phyloP scores from a whole-genome alignment of 2,113 vertebrate genomes.

The Coryphaenoides rupestris region DNA sequence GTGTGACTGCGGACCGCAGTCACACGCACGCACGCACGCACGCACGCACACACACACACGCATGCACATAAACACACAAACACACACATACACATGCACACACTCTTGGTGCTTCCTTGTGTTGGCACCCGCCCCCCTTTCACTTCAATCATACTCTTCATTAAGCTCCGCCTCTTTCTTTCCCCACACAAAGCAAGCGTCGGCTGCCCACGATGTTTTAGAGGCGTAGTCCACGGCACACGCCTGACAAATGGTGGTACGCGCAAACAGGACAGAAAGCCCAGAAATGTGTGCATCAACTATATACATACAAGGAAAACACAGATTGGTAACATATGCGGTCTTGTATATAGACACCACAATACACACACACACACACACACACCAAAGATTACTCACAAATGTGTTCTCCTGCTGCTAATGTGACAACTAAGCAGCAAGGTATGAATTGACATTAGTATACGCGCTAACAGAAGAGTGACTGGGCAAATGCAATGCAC shows the following conservation, averaged over 20 bases:
- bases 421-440: constrained; percentile 2
- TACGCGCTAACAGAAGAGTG: not conserved
- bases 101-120: too few relatives aligned
- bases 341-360: not conserved
- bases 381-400: not conserved
- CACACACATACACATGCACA: not conserved
- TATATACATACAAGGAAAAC: not conserved
- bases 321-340: not conserved
- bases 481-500: constrained; percentile 1
- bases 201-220: too few relatives aligned
- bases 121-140: too few relatives aligned
- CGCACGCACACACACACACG: constrained; percentile 2
- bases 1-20: not conserved
- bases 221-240: too few relatives aligned
- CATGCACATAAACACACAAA: not conserved
- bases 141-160: too few relatives aligned
- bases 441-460: not conserved
- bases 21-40: not conserved
- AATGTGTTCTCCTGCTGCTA: not conserved
- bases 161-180: too few relatives aligned
- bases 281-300: too few relatives aligned
- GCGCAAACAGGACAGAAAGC: too few relatives aligned
- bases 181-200: too few relatives aligned
- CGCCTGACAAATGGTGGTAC: too few relatives aligned
- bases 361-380: not conserved